Evolutionary conservation across 2,888 invertebrate genomes (phyloP).

Genomic region (Conomelus anceps): DNA sequence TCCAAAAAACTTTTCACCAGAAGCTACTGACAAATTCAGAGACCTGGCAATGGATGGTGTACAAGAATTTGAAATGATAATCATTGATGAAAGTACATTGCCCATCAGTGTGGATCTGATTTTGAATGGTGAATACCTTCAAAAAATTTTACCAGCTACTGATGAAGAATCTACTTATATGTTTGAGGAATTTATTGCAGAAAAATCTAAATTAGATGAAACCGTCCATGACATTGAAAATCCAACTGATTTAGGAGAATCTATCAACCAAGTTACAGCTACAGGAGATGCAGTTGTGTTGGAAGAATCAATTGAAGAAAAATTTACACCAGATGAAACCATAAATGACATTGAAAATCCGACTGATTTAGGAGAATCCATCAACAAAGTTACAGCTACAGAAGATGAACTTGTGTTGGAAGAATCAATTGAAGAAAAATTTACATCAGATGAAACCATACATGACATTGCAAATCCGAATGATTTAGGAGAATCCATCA

Average conservation of each 20-base stretch:
- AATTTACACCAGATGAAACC: not conserved
- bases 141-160: constrained; percentile 41
- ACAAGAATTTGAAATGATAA: constrained; percentile 47
- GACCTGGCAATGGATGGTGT: constrained; percentile 46
- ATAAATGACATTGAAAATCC: not conserved
- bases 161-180: not conserved
- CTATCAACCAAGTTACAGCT: not conserved
- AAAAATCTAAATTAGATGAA: not conserved
- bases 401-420: not conserved
- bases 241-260: not conserved
- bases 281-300: no score
- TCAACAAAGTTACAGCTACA: not conserved
- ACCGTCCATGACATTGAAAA: not conserved
- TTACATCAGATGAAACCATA: not conserved
- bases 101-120: constrained; percentile 60
- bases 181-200: no score
- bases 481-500: not conserved
- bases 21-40: constrained; percentile 40
- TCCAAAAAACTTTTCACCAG: constrained; percentile 43
- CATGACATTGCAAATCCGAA: not conserved
- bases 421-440: not conserved
- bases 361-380: not conserved
- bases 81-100: constrained; percentile 49
- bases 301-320: not conserved
- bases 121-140: constrained; percentile 53